Percentiles rank a stretch among this genome's conserved stretches.
Conservation (phyloP, 2,797 vertebrate species). For the Macropodus opercularis region DNA sequence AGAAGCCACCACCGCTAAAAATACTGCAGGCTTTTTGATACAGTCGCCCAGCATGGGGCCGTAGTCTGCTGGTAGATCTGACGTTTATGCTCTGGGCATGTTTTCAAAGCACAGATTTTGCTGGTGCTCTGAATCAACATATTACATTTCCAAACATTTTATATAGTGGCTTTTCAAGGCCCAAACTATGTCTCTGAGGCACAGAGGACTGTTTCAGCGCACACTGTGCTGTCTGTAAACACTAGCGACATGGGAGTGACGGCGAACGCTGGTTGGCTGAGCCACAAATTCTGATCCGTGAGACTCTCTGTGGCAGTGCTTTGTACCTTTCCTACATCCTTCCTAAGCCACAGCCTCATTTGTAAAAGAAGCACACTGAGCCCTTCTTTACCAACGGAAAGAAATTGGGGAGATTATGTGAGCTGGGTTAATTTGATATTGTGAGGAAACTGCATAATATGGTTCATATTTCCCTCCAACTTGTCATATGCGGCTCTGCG, state of each 20-base stretch:
- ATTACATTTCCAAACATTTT: conserved; percentile 52
- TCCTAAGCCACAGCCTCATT: conserved; percentile 50
- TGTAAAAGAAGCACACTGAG: conserved; percentile 39
- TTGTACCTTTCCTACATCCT: conserved; percentile 41
- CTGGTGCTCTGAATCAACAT: conserved; percentile 27
- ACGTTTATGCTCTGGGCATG: conserved; percentile 47
- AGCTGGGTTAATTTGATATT: conserved; percentile 58
- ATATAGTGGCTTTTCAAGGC: conserved; percentile 28
- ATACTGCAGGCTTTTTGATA: conserved; percentile 28
- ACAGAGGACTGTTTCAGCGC: conserved; percentile 27
- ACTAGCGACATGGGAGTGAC: conserved; percentile 41
- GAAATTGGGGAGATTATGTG: conserved; percentile 43
- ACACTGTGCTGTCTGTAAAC: conserved; percentile 51
- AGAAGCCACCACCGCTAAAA: conserved; percentile 19
- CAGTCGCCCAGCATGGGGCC: conserved; percentile 29
- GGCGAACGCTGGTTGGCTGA: conserved; percentile 25
- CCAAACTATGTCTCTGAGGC: conserved; percentile 45
- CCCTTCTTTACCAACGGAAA: conserved; percentile 22
- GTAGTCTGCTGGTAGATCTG: conserved; percentile 23
- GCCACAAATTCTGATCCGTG: conserved; percentile 21
- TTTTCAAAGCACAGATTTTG: conserved; percentile 39
- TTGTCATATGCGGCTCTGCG: conserved; percentile 12
- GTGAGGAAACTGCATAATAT: conserved; percentile 28
- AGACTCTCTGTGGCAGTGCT: conserved; percentile 30
- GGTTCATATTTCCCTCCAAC: conserved; percentile 23